phyloP scores from a whole-genome alignment of 2,797 vertebrate genomes.

The Nasua narica region DNA sequence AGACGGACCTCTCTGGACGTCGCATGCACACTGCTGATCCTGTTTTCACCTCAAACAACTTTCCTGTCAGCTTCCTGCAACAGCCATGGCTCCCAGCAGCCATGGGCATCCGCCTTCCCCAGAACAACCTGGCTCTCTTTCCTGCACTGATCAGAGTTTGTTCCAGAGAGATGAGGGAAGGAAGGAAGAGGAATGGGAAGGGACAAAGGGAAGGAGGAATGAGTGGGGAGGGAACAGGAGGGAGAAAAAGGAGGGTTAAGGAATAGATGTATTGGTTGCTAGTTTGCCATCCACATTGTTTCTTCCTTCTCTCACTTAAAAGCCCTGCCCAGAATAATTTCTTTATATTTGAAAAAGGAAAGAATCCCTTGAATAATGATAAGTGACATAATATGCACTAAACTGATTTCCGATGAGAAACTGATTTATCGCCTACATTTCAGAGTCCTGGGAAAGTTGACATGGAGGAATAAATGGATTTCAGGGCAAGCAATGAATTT shows the following conservation, averaged over 20 bases:
- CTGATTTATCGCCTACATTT: not conserved
- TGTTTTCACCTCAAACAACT: not conserved
- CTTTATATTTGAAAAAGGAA: conserved; percentile 5
- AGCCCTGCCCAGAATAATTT: not conserved
- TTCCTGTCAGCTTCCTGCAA: not conserved
- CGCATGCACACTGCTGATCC: not conserved
- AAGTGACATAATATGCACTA: not conserved
- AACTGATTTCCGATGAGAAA: conserved; percentile 17
- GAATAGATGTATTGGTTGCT: not conserved
- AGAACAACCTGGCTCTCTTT: not conserved
- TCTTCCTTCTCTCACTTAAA: conserved; percentile 14
- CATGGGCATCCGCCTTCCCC: not conserved
- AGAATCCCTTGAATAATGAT: not conserved
- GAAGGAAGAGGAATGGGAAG: not conserved
- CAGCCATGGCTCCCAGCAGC: not conserved
- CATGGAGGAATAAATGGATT: not conserved
- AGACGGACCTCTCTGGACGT: not conserved
- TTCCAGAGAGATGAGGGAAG: not conserved
- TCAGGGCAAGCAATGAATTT: not conserved
- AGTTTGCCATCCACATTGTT: not conserved
- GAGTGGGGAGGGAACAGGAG: not conserved
- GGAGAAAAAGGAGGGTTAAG: not conserved
- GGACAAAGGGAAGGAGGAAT: not conserved
- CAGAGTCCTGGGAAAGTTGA: not conserved
- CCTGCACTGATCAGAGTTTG: not conserved